A percentile compares a stretch with the other conserved stretches of the same genome.
These are phyloP conservation scores for Sminthurinus aureus DNA, from an alignment of 2,888 invertebrate genomes.

Conservation along the genomic window DNA sequence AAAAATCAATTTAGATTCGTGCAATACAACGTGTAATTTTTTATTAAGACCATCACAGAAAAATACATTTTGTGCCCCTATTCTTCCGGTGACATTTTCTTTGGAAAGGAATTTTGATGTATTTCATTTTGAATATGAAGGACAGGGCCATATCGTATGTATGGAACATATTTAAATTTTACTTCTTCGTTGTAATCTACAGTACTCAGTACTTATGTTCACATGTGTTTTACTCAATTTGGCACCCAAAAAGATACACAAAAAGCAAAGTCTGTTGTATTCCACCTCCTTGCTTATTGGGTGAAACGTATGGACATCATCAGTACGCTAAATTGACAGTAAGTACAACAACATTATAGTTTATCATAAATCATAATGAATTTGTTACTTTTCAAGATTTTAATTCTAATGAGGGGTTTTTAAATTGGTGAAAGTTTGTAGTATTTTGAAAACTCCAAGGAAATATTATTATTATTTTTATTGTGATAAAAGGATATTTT, in stretches of 20 bases:
- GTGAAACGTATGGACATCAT: slow-evolving; percentile 56
- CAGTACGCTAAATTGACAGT: slow-evolving; percentile 58
- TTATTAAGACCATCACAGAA: too few relatives aligned
- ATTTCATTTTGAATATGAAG: slow-evolving; percentile 17
- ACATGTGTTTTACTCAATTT: slow-evolving; percentile 51
- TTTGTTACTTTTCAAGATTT: neutral
- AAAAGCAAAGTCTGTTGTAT: slow-evolving; percentile 48
- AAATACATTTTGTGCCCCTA: neutral
- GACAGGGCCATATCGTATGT: slow-evolving; percentile 15
- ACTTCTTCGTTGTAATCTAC: slow-evolving; percentile 50
- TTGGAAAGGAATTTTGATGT: neutral
- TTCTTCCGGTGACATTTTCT: neutral
- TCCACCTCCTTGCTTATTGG: slow-evolving; percentile 56
- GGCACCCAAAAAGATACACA: slow-evolving; percentile 54
- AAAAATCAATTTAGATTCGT: too few relatives aligned
- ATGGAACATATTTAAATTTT: slow-evolving; percentile 44
- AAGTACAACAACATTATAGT: slow-evolving; percentile 32
- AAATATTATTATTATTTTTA: too few relatives aligned
- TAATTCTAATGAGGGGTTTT: neutral
- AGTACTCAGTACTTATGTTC: slow-evolving; percentile 55
- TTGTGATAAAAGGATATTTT: too few relatives aligned
- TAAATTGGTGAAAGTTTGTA: neutral
- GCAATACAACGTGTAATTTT: too few relatives aligned
- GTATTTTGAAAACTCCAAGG: neutral
- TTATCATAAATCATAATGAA: neutral